A percentile compares a stretch with the other conserved stretches of the same genome.
These are phyloP conservation scores for Orius laevigatus DNA, from an alignment of 1,140 invertebrate genomes.

Conservation along the genomic window DNA sequence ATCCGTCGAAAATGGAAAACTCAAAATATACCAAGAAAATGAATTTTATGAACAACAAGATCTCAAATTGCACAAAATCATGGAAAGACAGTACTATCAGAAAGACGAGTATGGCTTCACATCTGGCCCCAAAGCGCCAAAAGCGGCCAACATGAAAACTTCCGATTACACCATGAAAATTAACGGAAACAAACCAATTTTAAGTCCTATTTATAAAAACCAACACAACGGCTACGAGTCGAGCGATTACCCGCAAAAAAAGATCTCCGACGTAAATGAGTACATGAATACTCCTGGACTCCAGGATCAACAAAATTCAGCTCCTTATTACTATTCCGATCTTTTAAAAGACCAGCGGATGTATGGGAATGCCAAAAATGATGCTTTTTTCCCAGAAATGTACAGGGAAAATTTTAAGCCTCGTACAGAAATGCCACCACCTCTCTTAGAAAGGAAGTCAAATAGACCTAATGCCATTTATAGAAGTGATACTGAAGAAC, in stretches of 20 bases:
- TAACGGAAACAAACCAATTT: too few relatives aligned
- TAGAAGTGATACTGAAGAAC: conserved; percentile 53
- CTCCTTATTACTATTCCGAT: conserved; percentile 78
- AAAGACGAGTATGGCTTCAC: too few relatives aligned
- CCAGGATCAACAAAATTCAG: conserved; percentile 23
- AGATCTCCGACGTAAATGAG: conserved; percentile 1
- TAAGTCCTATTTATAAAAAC: conserved; percentile 21
- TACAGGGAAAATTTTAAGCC: conserved; percentile 24
- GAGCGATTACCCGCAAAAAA: background rate
- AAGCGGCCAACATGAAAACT: too few relatives aligned
- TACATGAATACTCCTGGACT: too few relatives aligned
- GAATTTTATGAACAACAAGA: background rate
- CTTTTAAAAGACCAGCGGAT: conserved; percentile 27
- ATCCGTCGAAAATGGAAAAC: conserved; percentile 22
- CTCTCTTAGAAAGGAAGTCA: conserved; percentile 2
- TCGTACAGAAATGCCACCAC: conserved; percentile 19
- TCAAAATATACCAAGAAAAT: too few relatives aligned
- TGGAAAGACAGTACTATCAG: conserved; percentile 1
- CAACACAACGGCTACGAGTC: conserved; percentile 27
- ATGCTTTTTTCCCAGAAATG: background rate
- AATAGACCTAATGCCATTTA: conserved; percentile 34
- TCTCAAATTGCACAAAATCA: background rate
- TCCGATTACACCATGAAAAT: too few relatives aligned
- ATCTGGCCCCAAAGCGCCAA: too few relatives aligned
- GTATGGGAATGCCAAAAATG: too few relatives aligned